A percentile compares a stretch with the other conserved stretches of the same genome.
phyloP scores from a whole-genome alignment of 2,113 vertebrate genomes.

The Silurus asotus region DNA sequence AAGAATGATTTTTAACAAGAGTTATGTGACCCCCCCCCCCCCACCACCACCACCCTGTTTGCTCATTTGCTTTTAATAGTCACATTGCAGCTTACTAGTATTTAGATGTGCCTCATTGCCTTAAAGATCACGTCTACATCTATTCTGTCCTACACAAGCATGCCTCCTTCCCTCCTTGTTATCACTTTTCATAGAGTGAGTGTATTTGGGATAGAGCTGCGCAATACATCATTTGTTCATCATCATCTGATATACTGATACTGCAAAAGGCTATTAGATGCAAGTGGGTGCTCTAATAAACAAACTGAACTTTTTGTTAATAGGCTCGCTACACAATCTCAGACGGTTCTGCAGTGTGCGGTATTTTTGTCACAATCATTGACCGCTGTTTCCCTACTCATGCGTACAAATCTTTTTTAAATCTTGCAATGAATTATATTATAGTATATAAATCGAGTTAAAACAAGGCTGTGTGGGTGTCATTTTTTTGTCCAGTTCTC shows the following conservation, averaged over 20 bases:
- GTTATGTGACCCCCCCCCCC: conserved; percentile 40
- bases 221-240: conserved; percentile 23
- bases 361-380: neutral
- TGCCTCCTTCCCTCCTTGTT: conserved; percentile 14
- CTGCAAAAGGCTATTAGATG: conserved; percentile 39
- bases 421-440: neutral
- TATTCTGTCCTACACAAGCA: conserved; percentile 12
- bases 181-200: neutral
- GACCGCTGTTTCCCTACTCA: neutral
- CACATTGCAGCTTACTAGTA: conserved; percentile 64
- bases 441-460: neutral
- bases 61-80: conserved; percentile 60
- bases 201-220: conserved; percentile 13
- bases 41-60: conserved; percentile 18
- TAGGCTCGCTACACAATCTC: neutral
- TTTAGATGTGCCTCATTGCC: conserved; percentile 70
- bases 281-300: conserved; percentile 11
- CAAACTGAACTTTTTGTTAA: conserved; percentile 25
- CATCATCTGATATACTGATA: conserved; percentile 30
- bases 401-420: neutral
- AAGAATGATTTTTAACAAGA: conserved; percentile 31
- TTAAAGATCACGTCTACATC: conserved; percentile 56
- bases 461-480: neutral
- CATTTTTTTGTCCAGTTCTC: conserved; percentile 33
- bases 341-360: neutral